These are phyloP conservation scores for Euura lappo DNA, from an alignment of 1,140 invertebrate species.

Conservation along the genomic window DNA sequence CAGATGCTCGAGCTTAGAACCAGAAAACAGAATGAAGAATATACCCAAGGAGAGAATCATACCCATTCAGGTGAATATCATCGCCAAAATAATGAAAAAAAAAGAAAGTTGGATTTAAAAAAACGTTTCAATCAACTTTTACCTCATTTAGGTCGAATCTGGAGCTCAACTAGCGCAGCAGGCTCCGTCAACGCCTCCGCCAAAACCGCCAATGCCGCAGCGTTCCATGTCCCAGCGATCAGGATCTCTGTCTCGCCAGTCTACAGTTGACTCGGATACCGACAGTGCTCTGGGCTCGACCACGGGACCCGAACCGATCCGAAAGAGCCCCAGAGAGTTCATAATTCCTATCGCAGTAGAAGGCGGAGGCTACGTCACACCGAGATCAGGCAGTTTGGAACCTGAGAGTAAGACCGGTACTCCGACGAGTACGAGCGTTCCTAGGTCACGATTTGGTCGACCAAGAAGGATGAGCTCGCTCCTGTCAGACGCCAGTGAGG, in stretches of 20 bases:
- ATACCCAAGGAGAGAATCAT: slow-evolving; percentile 64
- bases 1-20: slow-evolving; percentile 56
- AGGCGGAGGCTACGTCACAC: slow-evolving; percentile 84
- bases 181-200: slow-evolving; percentile 47
- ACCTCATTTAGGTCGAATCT: slow-evolving; percentile 32
- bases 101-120: slow-evolving; percentile 30
- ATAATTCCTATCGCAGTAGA: slow-evolving; percentile 92
- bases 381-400: slow-evolving; percentile 76
- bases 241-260: slow-evolving; percentile 67
- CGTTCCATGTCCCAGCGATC: slow-evolving; percentile 55
- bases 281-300: slow-evolving; percentile 62
- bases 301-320: slow-evolving; percentile 74
- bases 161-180: slow-evolving; percentile 29
- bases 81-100: not conserved
- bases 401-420: slow-evolving; percentile 68
- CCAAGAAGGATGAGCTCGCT: slow-evolving; percentile 53
- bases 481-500: slow-evolving; percentile 70
- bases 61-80: slow-evolving; percentile 57
- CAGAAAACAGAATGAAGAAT: slow-evolving; percentile 43
- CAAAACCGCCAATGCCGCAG: slow-evolving; percentile 59
- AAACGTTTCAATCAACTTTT: slow-evolving; percentile 26
- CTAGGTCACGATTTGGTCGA: slow-evolving; percentile 54
- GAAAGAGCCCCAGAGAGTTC: slow-evolving; percentile 86
- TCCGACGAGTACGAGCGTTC: slow-evolving; percentile 45
- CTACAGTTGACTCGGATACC: slow-evolving; percentile 72